Base-by-base conservation (phyloP, 2,888 invertebrate genomes). In the Muschampia plurimacula region DNA sequence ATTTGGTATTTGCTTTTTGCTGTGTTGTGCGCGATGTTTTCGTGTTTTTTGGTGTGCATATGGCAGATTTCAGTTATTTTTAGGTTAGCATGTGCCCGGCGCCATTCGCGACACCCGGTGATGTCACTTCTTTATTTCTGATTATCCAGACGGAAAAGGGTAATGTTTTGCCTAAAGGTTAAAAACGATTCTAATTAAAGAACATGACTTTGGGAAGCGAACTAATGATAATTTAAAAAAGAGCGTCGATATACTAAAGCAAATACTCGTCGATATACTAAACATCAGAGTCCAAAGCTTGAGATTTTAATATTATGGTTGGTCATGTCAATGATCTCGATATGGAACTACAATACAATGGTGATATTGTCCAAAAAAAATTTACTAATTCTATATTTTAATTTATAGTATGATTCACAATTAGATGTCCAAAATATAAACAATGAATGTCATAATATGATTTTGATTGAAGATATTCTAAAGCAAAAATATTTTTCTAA, bases 31-130 rank as follows among this genome's bases (percentile, higher is more conserved):
- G 55, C 22, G 55, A 82, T 81, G 80, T 84, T 83, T 84, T 80
- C 76, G 74, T 75, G 82, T 84, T 88, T 88, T 90, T 88, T 85
- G 80, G 81, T 81, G 79, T 89, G 84, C 92, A 92, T 89, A 92
- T 92, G 92, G 90, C 87, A 85, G 86, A 89, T 86, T 88, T 85
- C 78, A 83, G 90, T 88, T 92, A 93, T 92, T 93, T 92, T 89
- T 86, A 86, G 88, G 82, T 86, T 87, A 84, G 91, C 92, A 91
- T 92, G 90, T 92, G 92, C 90, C 82, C 76, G 75, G 81, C 85
- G 83, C 84, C 88, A 86, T 89, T 89, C 83, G 90, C 89, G 85
- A 84, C 92, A 91, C 89, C 89, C 89, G 90, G 86, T 93, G 92
- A 93, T 92, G 91, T 94, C 93, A 92, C 83, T 86, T 80, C 85